Evolutionary conservation across 2,888 invertebrate genomes (phyloP), one percentile per base, ranked within the genome.

Genomic region (Xestia c-nigrum): DNA sequence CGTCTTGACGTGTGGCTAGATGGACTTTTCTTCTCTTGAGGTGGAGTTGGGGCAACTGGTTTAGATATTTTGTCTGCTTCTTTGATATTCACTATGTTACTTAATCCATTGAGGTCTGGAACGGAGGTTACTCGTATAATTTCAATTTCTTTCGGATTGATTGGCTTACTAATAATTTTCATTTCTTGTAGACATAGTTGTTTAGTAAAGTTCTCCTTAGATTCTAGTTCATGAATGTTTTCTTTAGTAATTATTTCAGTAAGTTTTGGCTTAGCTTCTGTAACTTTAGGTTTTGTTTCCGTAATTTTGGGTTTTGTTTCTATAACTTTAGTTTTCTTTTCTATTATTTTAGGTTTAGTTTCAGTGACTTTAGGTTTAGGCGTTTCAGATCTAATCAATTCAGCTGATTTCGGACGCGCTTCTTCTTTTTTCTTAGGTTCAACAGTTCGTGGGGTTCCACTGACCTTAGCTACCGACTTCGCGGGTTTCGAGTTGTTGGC

Each of bases 391-490:
- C 81, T 87, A 19, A 88, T 74, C 61, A 88, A 73, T 79, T 93
- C 93, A 24, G 88, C 85, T 55, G 90, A 86, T 83, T 83, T 90
- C 14, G 88, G 72, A 57, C 81, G 86, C 5, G 78, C 24, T 19
- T 91, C 90, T 77, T 92, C 91, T 71, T 91, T 93, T 46, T 85
- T 86, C 85, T 93, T 95, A 5, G 93, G 88, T 78, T 95, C 94
- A 55, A 93, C 84, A 19, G 92, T 87, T 91, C 94, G 93, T 68
- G 96, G 96, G 9, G 96, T 95, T 40, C 95, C 96, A 87, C 92
- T 94, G 0, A 96, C 93, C 85, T 96, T 97, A n/a, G 95, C 94
- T 10, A 96, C 88, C 6, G 95, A 95, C 84, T 96, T 96, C 0
- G 91, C 76, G 0, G 93, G 91, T 83, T 90, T 93, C 21, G 90